These are phyloP conservation scores for Sesia apiformis DNA, from an alignment of 2,888 invertebrate genomes.

Conservation along the genomic window DNA sequence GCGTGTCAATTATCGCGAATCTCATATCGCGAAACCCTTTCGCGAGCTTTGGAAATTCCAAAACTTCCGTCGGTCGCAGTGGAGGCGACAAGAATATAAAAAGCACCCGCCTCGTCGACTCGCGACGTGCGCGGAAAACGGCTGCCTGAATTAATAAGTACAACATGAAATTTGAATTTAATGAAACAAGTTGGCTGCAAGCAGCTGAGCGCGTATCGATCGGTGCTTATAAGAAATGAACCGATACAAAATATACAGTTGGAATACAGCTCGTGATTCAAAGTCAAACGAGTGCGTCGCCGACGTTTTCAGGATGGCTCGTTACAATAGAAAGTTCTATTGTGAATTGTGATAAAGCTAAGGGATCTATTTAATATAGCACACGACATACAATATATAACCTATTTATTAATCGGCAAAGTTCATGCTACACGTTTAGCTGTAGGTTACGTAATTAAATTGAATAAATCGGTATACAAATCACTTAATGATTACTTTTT, in stretches of 20 bases:
- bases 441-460: too few species aligned
- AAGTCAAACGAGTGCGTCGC: neutral
- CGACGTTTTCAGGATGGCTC: neutral
- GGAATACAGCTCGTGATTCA: neutral
- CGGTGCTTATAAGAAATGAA: slow-evolving; percentile 42
- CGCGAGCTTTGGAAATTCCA: slow-evolving; percentile 19
- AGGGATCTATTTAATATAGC: too few species aligned
- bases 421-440: too few species aligned
- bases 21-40: slow-evolving; percentile 16
- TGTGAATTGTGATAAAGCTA: neutral
- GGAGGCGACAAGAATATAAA: slow-evolving; percentile 34
- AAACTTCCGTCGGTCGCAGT: slow-evolving; percentile 15
- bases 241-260: slow-evolving; percentile 6
- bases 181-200: slow-evolving; percentile 71
- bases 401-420: too few species aligned
- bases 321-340: neutral
- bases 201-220: slow-evolving; percentile 68
- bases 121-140: slow-evolving; percentile 50
- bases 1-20: slow-evolving; percentile 15
- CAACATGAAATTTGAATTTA: slow-evolving; percentile 76
- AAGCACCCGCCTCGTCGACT: slow-evolving; percentile 40
- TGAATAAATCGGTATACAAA: too few species aligned
- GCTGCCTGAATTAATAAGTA: slow-evolving; percentile 71
- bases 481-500: too few species aligned
- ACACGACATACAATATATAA: too few species aligned